Conservation (phyloP, 2,888 invertebrate genomes). For the Morinoia aosen region DNA sequence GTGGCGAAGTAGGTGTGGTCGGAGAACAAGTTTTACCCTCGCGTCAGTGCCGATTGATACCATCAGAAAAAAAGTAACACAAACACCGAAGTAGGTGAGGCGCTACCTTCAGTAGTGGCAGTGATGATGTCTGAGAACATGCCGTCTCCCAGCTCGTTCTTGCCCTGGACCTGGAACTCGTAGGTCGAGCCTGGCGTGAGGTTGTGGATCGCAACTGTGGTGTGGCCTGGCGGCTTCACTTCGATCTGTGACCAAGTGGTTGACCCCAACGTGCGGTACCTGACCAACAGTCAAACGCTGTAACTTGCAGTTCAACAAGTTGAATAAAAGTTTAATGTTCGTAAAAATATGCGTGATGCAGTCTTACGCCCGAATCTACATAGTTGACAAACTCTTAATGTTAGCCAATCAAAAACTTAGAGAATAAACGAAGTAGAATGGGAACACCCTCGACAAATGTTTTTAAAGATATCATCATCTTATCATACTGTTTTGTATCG, state of each 20-base stretch:
- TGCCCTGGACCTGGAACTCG: constrained; percentile 95
- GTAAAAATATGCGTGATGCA: not conserved
- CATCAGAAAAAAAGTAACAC: no score
- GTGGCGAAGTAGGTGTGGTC: no score
- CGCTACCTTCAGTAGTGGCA: constrained; percentile 65
- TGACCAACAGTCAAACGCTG: constrained; percentile 68
- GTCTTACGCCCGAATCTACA: no score
- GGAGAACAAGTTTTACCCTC: no score
- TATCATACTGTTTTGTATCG: no score
- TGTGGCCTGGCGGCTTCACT: constrained; percentile 92
- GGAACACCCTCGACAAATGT: no score
- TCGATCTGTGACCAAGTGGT: constrained; percentile 94
- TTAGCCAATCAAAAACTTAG: no score
- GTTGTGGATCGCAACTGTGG: constrained; percentile 90
- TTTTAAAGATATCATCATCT: no score
- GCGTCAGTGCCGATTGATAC: no score
- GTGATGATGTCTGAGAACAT: constrained; percentile 86
- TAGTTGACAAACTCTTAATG: no score
- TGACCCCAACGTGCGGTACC: constrained; percentile 87
- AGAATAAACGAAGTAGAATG: no score
- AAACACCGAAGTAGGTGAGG: no score
- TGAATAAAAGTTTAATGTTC: not conserved
- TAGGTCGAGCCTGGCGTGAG: constrained; percentile 91
- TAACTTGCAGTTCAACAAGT: not conserved
- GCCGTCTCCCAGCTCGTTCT: constrained; percentile 94